Base-by-base conservation (phyloP, 2,797 vertebrate genomes). In the Siniperca undulata region DNA sequence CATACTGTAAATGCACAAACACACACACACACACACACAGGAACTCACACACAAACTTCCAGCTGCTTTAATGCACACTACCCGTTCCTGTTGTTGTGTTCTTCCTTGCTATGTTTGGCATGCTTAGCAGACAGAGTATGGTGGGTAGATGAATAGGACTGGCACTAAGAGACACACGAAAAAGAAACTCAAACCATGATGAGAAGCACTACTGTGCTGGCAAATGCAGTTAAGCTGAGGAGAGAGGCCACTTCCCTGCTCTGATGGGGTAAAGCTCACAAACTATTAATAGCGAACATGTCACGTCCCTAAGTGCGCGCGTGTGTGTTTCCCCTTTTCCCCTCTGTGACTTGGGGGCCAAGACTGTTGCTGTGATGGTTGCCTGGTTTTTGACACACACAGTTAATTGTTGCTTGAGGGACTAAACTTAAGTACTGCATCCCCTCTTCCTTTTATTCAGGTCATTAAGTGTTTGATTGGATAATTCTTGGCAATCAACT, bases 281-380 rank as follows among this genome's bases (percentile, higher is more conserved):
- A 83, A 90, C 89, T 91, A 91, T 91, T 91, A 88, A 89, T 90
- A 89, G 85, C 68, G 17, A 59, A 78, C 72, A 80, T 85, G 48
- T 79, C 75, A 73, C 4, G 2, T 83, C 77, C 69, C 58, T 59
- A 22, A 83, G 58, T 68, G 30, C 34, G 69, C 38, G 71, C 65
- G 38, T 36, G 64, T 52, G 53, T 38, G 6, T 74, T 56, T 27
- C 27, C 50, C 24, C 50, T 70, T 69, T 68, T 19, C 64, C 50
- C 59, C 58, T 44, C 52, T 56, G 55, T 59, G 55, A 69, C 55
- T 70, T 19, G 12, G 58, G 40, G 78, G 64, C 59, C 20, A 30
- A 70, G 30, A 30, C 46, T 48, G 46, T 22, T 38, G 53, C 53
- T 80, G 76, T 53, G 58, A 70, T 6, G 60, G 19, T 69, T 73